A percentile compares a stretch with the other conserved stretches of the same genome.
phyloP scores from a whole-genome alignment of 23 tunicate species.

The Styela clava region DNA sequence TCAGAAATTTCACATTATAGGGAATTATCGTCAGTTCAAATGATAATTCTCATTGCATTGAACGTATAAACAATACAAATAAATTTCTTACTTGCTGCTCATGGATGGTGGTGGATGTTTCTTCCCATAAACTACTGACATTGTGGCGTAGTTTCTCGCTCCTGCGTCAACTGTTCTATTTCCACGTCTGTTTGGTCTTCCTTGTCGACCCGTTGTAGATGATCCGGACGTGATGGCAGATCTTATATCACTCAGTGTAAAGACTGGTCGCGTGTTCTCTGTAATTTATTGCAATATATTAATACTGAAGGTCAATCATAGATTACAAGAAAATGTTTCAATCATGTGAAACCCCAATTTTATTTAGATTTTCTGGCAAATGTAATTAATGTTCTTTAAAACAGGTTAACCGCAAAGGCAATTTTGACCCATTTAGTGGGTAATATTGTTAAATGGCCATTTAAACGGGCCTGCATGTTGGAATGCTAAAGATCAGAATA shows the following conservation, averaged over 20 bases:
- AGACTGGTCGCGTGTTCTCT: constrained; percentile 10
- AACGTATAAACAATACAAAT: too few relatives aligned
- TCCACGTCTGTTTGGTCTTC: constrained; percentile 16
- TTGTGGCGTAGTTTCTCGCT: constrained; percentile 24
- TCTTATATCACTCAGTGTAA: constrained; percentile 45
- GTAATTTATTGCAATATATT: background rate
- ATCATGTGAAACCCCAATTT: background rate
- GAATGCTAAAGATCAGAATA: too few relatives aligned
- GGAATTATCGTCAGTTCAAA: too few relatives aligned
- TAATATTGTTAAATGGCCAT: too few relatives aligned
- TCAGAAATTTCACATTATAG: too few relatives aligned
- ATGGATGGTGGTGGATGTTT: constrained; percentile 43
- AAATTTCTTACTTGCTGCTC: constrained; percentile 39
- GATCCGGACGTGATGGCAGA: constrained; percentile 41
- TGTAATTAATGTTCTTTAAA: background rate
- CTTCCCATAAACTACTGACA: constrained; percentile 21
- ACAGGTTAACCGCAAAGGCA: background rate
- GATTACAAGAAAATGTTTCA: background rate
- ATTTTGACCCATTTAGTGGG: too few relatives aligned
- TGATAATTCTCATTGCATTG: too few relatives aligned
- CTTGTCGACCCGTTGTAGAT: background rate
- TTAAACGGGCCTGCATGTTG: too few relatives aligned
- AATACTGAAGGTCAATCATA: background rate
- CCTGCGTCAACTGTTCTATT: constrained; percentile 15
- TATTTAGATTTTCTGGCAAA: background rate